Base-by-base conservation (phyloP, 2,797 vertebrate genomes). In the Melanotaenia parkinsoni region DNA sequence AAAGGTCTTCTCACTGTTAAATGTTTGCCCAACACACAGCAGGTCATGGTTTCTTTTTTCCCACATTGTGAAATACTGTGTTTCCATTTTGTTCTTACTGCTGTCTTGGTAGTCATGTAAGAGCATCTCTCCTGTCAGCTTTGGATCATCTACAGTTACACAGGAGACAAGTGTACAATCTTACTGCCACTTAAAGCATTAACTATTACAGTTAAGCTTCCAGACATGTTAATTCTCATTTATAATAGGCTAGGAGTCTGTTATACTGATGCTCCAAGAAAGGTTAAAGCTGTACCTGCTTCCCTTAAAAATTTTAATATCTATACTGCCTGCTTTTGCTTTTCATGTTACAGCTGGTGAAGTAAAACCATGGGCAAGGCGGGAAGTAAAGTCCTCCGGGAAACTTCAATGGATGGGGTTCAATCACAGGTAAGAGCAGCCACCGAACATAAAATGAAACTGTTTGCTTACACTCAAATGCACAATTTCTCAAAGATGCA, bases 321-420 rank as follows among this genome's bases (percentile, higher is more conserved):
- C 24, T 26, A 26, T 26, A 79, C 30, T 5, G 3, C 20, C 38
- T 78, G 1, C 74, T 65, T 60, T 73, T 76, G 8, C 63, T 54
- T 73, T 78, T 74, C 1, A 10, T 68, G 37, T 20, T 35, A 24
- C 72, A 77, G 70, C 45, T 67, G 79, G 26, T 56, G 68, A 54
- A 54, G 60, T 3, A 14, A 35, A 86, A 84, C 32, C 62, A 95
- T 95, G 94, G 93, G 94, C 26, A 92, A 89, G 74, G 73, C 70
- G 0, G 89, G 87, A 38, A 95, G 94, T 67, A 95, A 94, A 86
- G 88, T 93, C 54, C 85, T 93, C 40, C 83, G 70, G 56, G 87
- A 94, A 62, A 66, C 91, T 20, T 80, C 92, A 0, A 76, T 92
- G 76, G 92, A 94, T n/a, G 92, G 92, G 10, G 84, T 91, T 64